Evolutionary conservation across 1,140 invertebrate genomes (phyloP), one percentile per base, ranked within the genome.

Genomic region (Caenorhabditis tropicalis): DNA sequence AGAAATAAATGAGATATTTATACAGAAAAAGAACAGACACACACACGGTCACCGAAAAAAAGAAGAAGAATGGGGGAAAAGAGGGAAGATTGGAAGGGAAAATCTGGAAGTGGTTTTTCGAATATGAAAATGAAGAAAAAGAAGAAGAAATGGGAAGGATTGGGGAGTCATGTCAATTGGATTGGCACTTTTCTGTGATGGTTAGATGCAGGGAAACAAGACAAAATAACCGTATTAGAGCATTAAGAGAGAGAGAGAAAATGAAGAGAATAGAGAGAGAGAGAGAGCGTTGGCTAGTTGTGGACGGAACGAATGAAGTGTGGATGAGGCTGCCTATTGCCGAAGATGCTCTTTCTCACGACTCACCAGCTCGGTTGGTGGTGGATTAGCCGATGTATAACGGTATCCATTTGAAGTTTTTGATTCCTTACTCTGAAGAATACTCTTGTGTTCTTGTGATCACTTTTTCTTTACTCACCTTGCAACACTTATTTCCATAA

Each of bases 11-110:
- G 65, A 24, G 29, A 74, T 74, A 74, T 74, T 74, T 74, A 74
- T 74, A 74, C 65, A 74, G 65, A 46, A 74, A 74, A 74, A 36
- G 15, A 31, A 43, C 33, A 74, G 27, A 74, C 33, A 74, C 36
- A 74, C 65, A 74, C 65, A 74, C 65, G 36, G 65, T 74, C 65
- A 74, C 65, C 65, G 65, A 74, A 74, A 74, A 74, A 74, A 36
- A 19, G 24, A 16, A 16, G 58, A 21, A 16, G 49, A 21, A 51
- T 51, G 49, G 53, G 27, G 19, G 24, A 56, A 65, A 46, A 2
- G 6, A 6, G 36, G 6, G 29, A 36, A 19, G 19, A 43, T 4
- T 12, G 19, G 36, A 10, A 5, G 58, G 58, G 31, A 65, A 65
- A 65, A 7, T n/a, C 6, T 58, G 56, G 56, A 58, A n/a, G n/a